Percentiles rank a stretch among this genome's conserved stretches.
Evolutionary conservation across 2,113 vertebrate species (phyloP).

Genomic region (Vulpes ferrilata): DNA sequence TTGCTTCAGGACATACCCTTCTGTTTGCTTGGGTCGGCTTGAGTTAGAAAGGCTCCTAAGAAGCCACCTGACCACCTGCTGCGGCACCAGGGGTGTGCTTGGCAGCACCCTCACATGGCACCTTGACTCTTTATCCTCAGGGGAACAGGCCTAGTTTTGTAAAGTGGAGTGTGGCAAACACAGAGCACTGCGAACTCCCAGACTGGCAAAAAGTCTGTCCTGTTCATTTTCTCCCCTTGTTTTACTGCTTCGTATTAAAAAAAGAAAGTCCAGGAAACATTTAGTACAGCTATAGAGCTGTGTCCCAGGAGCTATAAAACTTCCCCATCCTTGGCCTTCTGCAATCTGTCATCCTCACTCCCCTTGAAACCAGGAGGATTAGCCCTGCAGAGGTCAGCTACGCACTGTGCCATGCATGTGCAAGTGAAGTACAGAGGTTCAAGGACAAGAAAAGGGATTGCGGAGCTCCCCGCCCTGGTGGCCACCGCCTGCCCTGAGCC

Average conservation of each 20-base stretch:
- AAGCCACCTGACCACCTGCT: neutral
- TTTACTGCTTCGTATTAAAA: slow-evolving; percentile 59
- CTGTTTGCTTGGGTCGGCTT: neutral
- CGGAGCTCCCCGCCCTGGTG: neutral
- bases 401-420: neutral
- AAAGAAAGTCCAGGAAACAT: slow-evolving; percentile 50
- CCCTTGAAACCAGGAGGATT: neutral
- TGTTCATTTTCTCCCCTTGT: slow-evolving; percentile 3
- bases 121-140: neutral
- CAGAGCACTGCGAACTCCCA: neutral
- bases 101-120: fast-evolving
- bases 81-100: no score
- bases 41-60: neutral
- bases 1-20: neutral
- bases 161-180: neutral
- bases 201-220: neutral
- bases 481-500: no score
- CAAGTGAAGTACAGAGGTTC: neutral
- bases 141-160: neutral
- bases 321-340: neutral
- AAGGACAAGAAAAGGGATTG: neutral
- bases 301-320: neutral
- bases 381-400: no score
- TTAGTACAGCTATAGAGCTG: neutral
- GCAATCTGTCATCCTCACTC: neutral